Percentiles rank a stretch among this genome's conserved stretches.
Conservation (phyloP, 2,797 vertebrate species). For the Orientallactaga sibirica region DNA sequence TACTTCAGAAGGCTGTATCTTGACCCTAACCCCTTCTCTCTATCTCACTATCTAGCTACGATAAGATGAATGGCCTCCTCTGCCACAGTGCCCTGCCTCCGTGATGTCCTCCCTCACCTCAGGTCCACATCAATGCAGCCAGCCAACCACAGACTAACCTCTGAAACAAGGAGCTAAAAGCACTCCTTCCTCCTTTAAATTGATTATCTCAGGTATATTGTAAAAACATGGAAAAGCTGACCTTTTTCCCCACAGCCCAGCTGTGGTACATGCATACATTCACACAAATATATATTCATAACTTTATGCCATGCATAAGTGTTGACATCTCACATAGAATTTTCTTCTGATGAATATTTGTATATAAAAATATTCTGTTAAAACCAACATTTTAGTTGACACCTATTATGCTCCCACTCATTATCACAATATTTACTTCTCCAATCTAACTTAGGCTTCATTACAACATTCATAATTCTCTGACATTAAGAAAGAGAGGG, state of each 20-base stretch:
- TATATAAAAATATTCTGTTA: not conserved
- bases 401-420: not conserved
- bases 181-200: too few relatives aligned
- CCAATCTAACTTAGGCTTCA: not conserved
- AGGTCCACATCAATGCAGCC: not conserved
- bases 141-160: not conserved
- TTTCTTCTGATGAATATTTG: not conserved
- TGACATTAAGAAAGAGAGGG: not conserved
- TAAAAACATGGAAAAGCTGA: too few relatives aligned
- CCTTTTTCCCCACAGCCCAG: not conserved
- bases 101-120: not conserved
- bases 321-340: not conserved
- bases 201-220: too few relatives aligned
- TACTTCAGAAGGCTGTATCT: not conserved
- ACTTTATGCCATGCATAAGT: not conserved
- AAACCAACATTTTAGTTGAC: not conserved
- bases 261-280: not conserved
- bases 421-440: not conserved
- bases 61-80: not conserved
- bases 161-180: too few relatives aligned
- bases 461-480: not conserved
- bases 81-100: not conserved
- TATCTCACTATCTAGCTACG: not conserved
- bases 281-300: not conserved
- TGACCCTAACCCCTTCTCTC: not conserved